Evolutionary conservation across 2,888 invertebrate genomes (phyloP).

Genomic region (Hypolimnas misippus): DNA sequence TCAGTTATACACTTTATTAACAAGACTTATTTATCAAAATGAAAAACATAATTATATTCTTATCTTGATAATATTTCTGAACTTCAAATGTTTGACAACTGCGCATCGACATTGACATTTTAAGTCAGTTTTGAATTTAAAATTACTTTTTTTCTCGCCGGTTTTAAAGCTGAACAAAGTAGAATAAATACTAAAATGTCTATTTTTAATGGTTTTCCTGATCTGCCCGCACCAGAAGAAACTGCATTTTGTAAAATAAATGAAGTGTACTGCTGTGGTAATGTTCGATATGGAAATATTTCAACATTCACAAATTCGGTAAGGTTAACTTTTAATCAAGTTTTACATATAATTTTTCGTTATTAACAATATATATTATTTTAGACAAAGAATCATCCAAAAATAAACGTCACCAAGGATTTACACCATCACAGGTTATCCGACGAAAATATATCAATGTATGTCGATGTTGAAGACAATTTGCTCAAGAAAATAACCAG

Average conservation of each 20-base stretch:
- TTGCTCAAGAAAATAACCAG: slow-evolving; percentile 89
- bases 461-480: slow-evolving; percentile 86
- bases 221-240: slow-evolving; percentile 78
- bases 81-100: neutral
- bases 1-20: too few relatives aligned
- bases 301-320: slow-evolving; percentile 84
- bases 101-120: neutral
- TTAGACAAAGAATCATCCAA: slow-evolving; percentile 87
- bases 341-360: slow-evolving; percentile 15
- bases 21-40: neutral
- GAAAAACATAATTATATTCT: neutral
- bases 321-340: slow-evolving; percentile 64
- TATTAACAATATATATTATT: slow-evolving; percentile 20
- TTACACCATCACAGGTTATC: slow-evolving; percentile 82
- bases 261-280: slow-evolving; percentile 85
- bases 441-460: slow-evolving; percentile 84
- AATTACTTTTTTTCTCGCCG: slow-evolving; percentile 23
- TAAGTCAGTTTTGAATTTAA: slow-evolving; percentile 7
- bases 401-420: slow-evolving; percentile 87
- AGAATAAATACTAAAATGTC: slow-evolving; percentile 62
- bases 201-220: slow-evolving; percentile 80
- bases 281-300: slow-evolving; percentile 82
- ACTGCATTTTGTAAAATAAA: slow-evolving; percentile 86
- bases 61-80: neutral
- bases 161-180: neutral